Percentiles rank a stretch among this genome's conserved stretches.
phyloP scores from a whole-genome alignment of 2,888 invertebrate genomes.

The Eilema depressum region DNA sequence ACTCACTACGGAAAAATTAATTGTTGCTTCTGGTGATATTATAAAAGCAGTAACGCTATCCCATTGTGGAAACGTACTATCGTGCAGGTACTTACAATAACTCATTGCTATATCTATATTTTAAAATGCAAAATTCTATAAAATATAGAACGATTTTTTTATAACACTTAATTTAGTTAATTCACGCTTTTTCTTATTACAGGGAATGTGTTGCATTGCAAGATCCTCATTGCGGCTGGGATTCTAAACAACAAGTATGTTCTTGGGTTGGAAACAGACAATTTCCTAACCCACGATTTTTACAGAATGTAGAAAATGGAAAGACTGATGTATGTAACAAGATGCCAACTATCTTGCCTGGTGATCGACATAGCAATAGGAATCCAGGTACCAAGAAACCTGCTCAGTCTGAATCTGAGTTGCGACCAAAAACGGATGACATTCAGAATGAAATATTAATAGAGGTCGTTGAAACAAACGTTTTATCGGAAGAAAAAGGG shows the following conservation, averaged over 20 bases:
- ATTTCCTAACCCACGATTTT: slow-evolving; percentile 88
- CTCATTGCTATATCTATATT: background rate
- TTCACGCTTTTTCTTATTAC: slow-evolving; percentile 66
- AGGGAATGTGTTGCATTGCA: slow-evolving; percentile 96
- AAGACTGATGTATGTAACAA: slow-evolving; percentile 88
- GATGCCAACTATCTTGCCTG: slow-evolving; percentile 76
- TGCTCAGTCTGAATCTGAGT: slow-evolving; percentile 79
- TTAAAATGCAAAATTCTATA: background rate
- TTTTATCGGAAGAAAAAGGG: slow-evolving; percentile 85
- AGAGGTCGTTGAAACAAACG: slow-evolving; percentile 89
- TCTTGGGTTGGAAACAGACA: slow-evolving; percentile 85
- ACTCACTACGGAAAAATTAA: slow-evolving; percentile 92
- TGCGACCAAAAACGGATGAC: slow-evolving; percentile 85
- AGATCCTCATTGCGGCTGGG: slow-evolving; percentile 99
- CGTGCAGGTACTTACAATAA: slow-evolving; percentile 86
- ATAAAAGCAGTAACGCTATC: slow-evolving; percentile 95
- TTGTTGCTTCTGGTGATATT: slow-evolving; percentile 95
- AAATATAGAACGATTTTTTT: background rate
- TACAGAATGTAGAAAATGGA: slow-evolving; percentile 91
- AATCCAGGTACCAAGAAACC: slow-evolving; percentile 82
- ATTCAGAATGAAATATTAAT: slow-evolving; percentile 89
- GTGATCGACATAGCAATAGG: slow-evolving; percentile 77
- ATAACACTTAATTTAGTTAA: slow-evolving; percentile 4
- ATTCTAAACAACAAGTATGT: slow-evolving; percentile 89
- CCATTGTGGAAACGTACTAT: slow-evolving; percentile 90